Conservation (phyloP, 2,888 invertebrate genomes). For the Hirtodrosophila duncani region DNA sequence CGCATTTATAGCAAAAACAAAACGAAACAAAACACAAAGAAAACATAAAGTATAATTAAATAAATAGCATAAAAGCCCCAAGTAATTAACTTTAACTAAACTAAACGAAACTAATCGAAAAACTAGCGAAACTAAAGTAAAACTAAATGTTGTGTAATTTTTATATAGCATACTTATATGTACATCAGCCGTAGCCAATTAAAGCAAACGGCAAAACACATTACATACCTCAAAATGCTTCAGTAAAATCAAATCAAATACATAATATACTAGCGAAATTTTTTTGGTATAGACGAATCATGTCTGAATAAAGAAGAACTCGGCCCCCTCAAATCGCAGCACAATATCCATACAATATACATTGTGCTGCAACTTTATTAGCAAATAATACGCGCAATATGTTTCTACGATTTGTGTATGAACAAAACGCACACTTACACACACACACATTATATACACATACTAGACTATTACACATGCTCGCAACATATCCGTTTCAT, state of each 20-base stretch:
- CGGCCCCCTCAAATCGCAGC: background rate
- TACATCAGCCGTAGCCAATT: conserved; percentile 35
- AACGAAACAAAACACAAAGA: conserved; percentile 9
- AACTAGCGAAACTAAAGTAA: conserved; percentile 45
- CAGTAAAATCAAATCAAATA: conserved; percentile 39
- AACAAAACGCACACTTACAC: conserved; percentile 9
- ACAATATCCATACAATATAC: conserved; percentile 1
- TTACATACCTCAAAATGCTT: conserved; percentile 46
- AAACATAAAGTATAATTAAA: conserved; percentile 12
- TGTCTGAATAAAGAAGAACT: conserved; percentile 6
- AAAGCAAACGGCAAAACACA: conserved; percentile 35
- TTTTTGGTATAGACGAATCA: too few species aligned
- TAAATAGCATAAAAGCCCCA: conserved; percentile 21
- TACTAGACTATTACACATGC: conserved; percentile 28
- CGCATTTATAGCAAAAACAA: conserved; percentile 53
- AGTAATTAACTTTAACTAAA: conserved; percentile 18
- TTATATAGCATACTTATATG: conserved; percentile 56
- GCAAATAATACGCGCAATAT: too few species aligned
- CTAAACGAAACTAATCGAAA: conserved; percentile 12
- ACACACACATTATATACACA: conserved; percentile 6
- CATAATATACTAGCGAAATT: conserved; percentile 45
- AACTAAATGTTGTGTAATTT: conserved; percentile 70
- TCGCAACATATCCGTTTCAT: conserved; percentile 52
- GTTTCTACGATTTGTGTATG: too few species aligned
- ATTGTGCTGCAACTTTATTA: conserved; percentile 28